Evolutionary conservation across 2,888 invertebrate species (phyloP), one percentile per base, ranked within the genome.

Genomic region (Leucoptera coffeella): DNA sequence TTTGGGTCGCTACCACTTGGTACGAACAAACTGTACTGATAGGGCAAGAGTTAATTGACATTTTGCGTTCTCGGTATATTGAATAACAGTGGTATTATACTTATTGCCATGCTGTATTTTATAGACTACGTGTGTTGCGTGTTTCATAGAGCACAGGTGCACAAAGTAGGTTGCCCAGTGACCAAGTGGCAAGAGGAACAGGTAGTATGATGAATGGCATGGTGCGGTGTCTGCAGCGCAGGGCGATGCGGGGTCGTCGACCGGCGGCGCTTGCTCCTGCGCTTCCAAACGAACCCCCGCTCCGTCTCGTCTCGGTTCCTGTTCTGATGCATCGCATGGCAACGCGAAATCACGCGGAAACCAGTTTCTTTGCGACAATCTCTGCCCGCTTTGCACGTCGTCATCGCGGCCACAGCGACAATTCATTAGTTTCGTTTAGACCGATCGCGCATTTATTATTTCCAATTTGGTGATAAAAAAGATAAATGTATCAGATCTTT

Each of bases 221-320:
- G 28, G 6, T 23, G 56, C 51, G 52, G n/a, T n/a, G n/a, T n/a
- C n/a, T n/a, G n/a, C n/a, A n/a, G n/a, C n/a, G n/a, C n/a, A n/a
- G n/a, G n/a, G n/a, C n/a, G n/a, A n/a, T n/a, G n/a, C 50, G 55
- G 54, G 67, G 65, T 65, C 65, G 65, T 60, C 65, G 67, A 65
- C 65, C 64, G 59, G 47, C 45, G 22, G 21, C 14, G 56, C 59
- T 47, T 50, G 59, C 48, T 61, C 61, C 50, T 55, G 53, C 57
- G 47, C 41, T 60, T 45, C 45, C 48, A 44, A 46, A 43, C 47
- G 41, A 45, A 45, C 48, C 44, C 47, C 43, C n/a, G n/a, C n/a
- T n/a, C n/a, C 44, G 46, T 47, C 52, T 51, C 52, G 50, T 53
- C 46, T 47, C 48, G 52, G 53, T 55, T 52, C 59, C 61, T 56